phyloP scores from a whole-genome alignment of 1,140 invertebrate genomes.

The Ostrea denselamellosa region DNA sequence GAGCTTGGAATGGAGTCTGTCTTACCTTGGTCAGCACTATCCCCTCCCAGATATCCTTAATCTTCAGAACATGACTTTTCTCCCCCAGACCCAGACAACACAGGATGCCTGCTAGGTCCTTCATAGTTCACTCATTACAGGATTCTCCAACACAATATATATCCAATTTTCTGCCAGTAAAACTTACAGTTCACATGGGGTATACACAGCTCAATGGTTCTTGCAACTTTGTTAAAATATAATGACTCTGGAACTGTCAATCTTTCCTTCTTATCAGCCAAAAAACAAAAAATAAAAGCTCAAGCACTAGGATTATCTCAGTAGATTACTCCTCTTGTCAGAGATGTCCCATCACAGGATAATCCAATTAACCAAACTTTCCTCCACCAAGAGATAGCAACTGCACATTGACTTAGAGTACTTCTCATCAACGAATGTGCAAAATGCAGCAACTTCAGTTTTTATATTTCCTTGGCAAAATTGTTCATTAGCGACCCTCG shows the following conservation, averaged over 20 bases:
- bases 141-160: background rate
- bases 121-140: slow-evolving; percentile 25
- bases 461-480: background rate
- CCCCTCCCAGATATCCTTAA: slow-evolving; percentile 28
- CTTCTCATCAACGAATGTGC: slow-evolving; percentile 1
- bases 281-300: background rate
- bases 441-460: background rate
- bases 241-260: background rate
- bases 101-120: slow-evolving; percentile 35
- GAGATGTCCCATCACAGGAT: background rate
- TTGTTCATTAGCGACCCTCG: background rate
- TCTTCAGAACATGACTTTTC: background rate
- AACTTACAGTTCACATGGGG: background rate
- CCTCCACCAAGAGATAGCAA: background rate
- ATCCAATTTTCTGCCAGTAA: background rate
- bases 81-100: slow-evolving; percentile 33
- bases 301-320: background rate
- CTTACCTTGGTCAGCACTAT: slow-evolving; percentile 33
- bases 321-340: background rate
- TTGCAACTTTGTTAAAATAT: background rate
- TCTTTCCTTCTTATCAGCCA: background rate
- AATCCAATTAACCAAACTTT: background rate
- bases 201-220: background rate
- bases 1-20: too few species aligned
- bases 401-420: background rate